Evolutionary conservation across 2,888 invertebrate genomes (phyloP), one percentile per base, ranked within the genome.

Genomic region (Cryptus viduatorius): DNA sequence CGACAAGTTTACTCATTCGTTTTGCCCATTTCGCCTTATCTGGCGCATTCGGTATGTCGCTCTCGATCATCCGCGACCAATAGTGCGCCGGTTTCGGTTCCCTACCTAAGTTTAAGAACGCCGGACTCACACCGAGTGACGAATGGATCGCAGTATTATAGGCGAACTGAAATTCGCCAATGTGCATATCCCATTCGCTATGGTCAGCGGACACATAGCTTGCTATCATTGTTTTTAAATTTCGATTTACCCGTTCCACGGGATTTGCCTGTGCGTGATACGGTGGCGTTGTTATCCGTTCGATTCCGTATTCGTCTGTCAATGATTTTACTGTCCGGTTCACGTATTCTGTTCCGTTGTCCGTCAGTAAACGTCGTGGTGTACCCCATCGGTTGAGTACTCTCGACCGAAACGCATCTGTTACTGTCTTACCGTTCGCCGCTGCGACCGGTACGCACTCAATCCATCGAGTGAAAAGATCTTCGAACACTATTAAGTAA

Each of bases 161-260:
- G 0, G 90, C 90, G 44, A 90, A 89, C 10, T 64, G 79, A 1
- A 91, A 77, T 42, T 92, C 89, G 1, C 84, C 59, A 8, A 90
- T 16, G 10, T 84, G 37, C 7, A 78, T 42, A 69, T 91, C 91
- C 90, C 90, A 91, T 14, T 82, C 67, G 12, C 87, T 80, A 50
- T 73, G 73, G 19, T 78, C 56, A 12, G 68, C 69, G 53, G 65
- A 44, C 56, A 53, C 53, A 46, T 29, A 87, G 29, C 53, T 82
- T 0, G 59, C 31, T 7, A 90, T 31, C 86, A 88, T 87, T 0
- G 88, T 89, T 37, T 88, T 87, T 1, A 90, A 1, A 0, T 83
- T 82, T n/a, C 88, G 72, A 50, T 89, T 89, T 0, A 83, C 79
- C 0, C 89, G 73, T 56, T 89, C 89, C 0, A 86, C 83, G 0